Evolutionary conservation across 2,113 vertebrate genomes (phyloP).

Genomic region (Anarhynchus alexandrinus): DNA sequence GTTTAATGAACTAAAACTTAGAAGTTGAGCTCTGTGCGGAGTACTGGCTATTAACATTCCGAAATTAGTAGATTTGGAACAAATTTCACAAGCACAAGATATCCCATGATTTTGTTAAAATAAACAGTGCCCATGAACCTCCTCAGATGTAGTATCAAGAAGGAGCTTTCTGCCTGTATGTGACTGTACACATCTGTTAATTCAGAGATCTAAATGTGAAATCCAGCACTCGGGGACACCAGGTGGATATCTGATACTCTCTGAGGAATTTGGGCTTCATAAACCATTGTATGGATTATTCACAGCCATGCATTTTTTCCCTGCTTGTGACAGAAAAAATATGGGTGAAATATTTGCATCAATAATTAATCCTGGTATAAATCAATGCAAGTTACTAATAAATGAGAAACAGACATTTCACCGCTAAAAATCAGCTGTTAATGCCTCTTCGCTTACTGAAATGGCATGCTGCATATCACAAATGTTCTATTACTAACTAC

Average conservation of each 20-base stretch:
- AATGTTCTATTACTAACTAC: not conserved
- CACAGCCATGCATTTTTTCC: not conserved
- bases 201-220: conserved; percentile 25
- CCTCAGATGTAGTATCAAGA: not conserved
- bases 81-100: not conserved
- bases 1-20: not conserved
- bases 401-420: not conserved
- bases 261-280: conserved; percentile 13
- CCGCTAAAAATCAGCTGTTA: conserved; percentile 12
- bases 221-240: conserved; percentile 19
- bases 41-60: not conserved
- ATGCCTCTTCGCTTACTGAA: not conserved
- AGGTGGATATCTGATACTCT: conserved; percentile 31
- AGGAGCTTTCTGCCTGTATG: not conserved
- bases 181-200: conserved; percentile 39
- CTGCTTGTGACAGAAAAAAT: conserved; percentile 16
- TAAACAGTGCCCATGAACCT: not conserved
- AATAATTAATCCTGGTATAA: conserved; percentile 26
- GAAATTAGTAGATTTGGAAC: not conserved
- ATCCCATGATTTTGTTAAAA: not conserved
- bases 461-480: not conserved
- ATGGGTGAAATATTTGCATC: conserved; percentile 11
- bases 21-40: not conserved
- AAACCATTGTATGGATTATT: conserved; percentile 26
- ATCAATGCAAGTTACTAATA: conserved; percentile 21